phyloP scores from a whole-genome alignment of 1,140 invertebrate genomes.

The Bombus pascuorum region DNA sequence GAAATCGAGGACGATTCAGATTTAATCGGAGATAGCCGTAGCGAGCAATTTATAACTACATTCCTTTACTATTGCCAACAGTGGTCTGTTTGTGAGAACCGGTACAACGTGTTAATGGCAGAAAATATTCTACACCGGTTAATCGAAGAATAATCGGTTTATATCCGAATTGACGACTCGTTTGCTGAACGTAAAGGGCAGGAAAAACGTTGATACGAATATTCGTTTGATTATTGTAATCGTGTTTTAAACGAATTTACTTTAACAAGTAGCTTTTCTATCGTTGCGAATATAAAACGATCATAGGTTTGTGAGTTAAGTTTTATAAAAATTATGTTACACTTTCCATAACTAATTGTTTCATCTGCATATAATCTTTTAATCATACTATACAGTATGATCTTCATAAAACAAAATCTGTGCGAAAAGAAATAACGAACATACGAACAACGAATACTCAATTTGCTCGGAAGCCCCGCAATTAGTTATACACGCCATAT shows the following conservation, averaged over 20 bases:
- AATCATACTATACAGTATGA: not conserved
- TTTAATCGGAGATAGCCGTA: conserved; percentile 28
- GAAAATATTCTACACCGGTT: not conserved
- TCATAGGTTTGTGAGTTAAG: too few species aligned
- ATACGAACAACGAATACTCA: not conserved
- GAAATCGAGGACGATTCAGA: conserved; percentile 12
- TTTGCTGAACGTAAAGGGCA: not conserved
- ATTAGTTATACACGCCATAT: not conserved
- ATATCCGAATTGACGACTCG: not conserved
- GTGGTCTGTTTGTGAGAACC: not conserved
- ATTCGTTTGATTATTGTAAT: not conserved
- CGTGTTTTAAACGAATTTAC: not conserved
- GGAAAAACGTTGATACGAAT: not conserved
- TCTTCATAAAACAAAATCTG: not conserved
- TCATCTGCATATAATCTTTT: not conserved
- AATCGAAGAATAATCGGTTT: not conserved
- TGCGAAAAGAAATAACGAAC: not conserved
- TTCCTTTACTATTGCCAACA: not conserved
- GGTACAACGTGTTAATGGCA: conserved; percentile 11
- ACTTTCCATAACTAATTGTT: too few species aligned
- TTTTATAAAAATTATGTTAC: too few species aligned
- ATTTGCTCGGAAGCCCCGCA: not conserved
- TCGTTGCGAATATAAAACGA: too few species aligned
- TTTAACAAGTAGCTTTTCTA: not conserved
- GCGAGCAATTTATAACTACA: conserved; percentile 33